Evolutionary conservation across 2,888 invertebrate species (phyloP).

Genomic region (Balanococcus diminutus): DNA sequence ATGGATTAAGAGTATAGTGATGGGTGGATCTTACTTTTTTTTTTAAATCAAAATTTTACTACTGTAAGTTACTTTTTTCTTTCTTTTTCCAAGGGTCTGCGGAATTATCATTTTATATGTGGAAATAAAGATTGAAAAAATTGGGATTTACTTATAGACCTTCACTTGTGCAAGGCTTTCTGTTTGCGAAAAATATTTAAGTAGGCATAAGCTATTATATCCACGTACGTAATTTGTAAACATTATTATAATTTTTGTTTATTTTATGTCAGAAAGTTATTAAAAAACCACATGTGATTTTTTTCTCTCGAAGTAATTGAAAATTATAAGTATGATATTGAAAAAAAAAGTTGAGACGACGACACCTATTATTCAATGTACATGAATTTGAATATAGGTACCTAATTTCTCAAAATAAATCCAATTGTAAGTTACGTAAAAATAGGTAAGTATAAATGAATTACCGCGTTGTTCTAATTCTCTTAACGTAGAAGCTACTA

Average conservation of each 20-base stretch:
- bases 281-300: conserved; percentile 18
- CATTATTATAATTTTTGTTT: conserved; percentile 13
- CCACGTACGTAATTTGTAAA: conserved; percentile 10
- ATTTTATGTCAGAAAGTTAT: neutral
- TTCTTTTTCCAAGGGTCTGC: neutral
- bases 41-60: neutral
- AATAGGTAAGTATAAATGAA: neutral
- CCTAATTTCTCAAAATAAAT: too few species aligned
- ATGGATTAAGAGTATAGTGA: too few species aligned
- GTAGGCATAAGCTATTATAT: neutral
- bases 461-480: conserved; percentile 77
- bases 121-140: conserved; percentile 22
- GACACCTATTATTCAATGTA: too few species aligned
- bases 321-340: neutral
- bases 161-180: neutral
- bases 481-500: conserved; percentile 90
- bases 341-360: neutral
- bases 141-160: too few species aligned
- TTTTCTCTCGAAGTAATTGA: neutral
- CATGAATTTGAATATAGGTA: too few species aligned
- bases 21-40: too few species aligned
- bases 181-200: conserved; percentile 12
- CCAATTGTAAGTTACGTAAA: too few species aligned
- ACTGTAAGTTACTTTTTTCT: neutral
- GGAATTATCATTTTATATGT: neutral